Evolutionary conservation across 2,888 invertebrate species (phyloP).

Genomic region (Hedya salicella): DNA sequence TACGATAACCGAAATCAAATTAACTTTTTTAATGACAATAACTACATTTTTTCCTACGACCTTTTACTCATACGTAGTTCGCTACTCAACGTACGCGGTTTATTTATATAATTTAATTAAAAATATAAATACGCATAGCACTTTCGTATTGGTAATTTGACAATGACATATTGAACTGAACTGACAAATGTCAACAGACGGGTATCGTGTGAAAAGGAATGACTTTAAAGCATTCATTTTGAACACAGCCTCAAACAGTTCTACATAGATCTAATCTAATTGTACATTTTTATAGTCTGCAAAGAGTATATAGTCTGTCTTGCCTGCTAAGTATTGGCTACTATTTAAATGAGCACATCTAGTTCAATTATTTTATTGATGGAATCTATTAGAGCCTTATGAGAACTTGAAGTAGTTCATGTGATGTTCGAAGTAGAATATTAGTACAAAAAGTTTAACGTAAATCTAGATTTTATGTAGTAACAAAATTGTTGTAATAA

Average conservation of each 20-base stretch:
- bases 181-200: no score
- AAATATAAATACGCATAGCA: conserved; percentile 8
- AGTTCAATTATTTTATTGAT: not conserved
- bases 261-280: not conserved
- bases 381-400: not conserved
- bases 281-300: not conserved
- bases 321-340: conserved; percentile 7
- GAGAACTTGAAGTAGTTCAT: not conserved
- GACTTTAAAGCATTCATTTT: no score
- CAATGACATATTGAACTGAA: no score
- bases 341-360: not conserved
- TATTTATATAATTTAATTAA: conserved; percentile 31
- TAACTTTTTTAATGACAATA: not conserved
- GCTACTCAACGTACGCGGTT: conserved; percentile 2
- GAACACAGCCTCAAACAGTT: conserved; percentile 24
- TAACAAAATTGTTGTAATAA: not conserved
- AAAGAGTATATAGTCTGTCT: no score
- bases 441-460: no score
- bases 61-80: conserved; percentile 1
- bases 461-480: no score
- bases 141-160: not conserved
- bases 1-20: conserved; percentile 12
- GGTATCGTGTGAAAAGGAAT: no score
- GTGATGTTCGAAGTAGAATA: no score
- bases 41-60: conserved; percentile 28